Base-by-base conservation (phyloP, 2,888 invertebrate species). In the Ennomos quercinarius region DNA sequence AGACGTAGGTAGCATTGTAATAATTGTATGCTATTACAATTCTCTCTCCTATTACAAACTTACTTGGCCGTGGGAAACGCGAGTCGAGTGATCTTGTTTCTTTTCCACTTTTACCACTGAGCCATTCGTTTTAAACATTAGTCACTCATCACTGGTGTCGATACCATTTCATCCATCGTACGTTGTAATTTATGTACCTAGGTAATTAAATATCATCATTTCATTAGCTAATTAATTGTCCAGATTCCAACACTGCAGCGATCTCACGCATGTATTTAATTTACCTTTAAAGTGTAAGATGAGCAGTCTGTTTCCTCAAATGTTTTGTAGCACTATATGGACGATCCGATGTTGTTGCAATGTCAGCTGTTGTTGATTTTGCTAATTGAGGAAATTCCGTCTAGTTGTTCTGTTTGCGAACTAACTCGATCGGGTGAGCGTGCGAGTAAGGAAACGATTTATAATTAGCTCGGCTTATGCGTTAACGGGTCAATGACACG, bases 401-500 rank as follows among this genome's bases (percentile, higher is more conserved):
- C 57, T 53, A 50, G 60, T 53, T 52, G 51, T 58, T 52, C 38
- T 58, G 66, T 62, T 61, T 43, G 67, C 57, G 43, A 57, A 63
- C 45, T 61, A 9, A 63, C 53, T 59, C 59, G 62, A 64, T 57
- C 44, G 44, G 58, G 49, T 66, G 66, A 66, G 64, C 65, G 58
- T 67, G 76, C 74, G 48, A 72, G 75, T 80, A 81, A 83, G 85
- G 85, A 88, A 86, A 83, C 77, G 38, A 72, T 77, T 84, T 89
- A 90, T 86, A 88, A 90, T 91, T 89, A 90, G 86, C 82, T 77
- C 80, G 78, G 71, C 82, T 80, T 80, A 84, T 86, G 84, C 85
- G 86, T 88, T 88, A 87, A 84, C 80, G 75, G 91, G 89, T 89
- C 91, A 91, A 87, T 90, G 91, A 91, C 91, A 87, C 81, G 70